Base-by-base conservation (phyloP, 2,888 invertebrate species). In the Mimumesa dahlbomi region DNA sequence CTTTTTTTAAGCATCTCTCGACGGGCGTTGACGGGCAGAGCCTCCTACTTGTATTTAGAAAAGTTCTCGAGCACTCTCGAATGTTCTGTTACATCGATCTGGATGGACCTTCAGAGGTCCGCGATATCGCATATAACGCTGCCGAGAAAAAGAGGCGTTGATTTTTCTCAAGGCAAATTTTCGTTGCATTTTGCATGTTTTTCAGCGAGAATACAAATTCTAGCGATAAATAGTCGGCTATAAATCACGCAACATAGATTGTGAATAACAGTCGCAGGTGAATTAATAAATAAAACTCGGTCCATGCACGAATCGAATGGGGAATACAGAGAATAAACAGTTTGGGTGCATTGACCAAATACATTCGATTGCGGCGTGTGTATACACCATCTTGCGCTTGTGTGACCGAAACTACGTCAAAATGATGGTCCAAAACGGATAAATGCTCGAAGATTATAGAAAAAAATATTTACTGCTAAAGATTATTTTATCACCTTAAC, bases 261-360 rank as follows among this genome's bases (percentile, higher is more conserved):
- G 56, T 66, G 70, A 73, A 73, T 70, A 69, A 73, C 49, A 59
- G 59, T 46, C 59, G 58, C 66, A 73, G 73, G 59, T 69, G 73
- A 63, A 38, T 57, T 31, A 5, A n/a, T 11, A 31, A 54, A 43
- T 14, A 19, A 54, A 52, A 9, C 40, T 14, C 7, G 14, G 18
- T 40, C 40, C 40, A 16, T 5, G 16, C 9, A 40, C 14, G 16
- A 40, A 40, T 16, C 16, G 40, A 4, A 18, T 2, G 11, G 5
- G 16, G 40, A 16, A 9, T 3, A 16, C 16, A 6, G 1, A 16
- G 40, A 40, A 7, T 14, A 16, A 16, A 40, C 5, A 40, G n/a
- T 40, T 16, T 40, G 4, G 5, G 16, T 40, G 18, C 16, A 40
- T 40, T 16, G 40, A 16, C 1, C 1, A 16, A 40, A 5, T 16